Evolutionary conservation across 1,140 invertebrate genomes (phyloP), one percentile per base, ranked within the genome.

Genomic region (Notospermus geniculatus): DNA sequence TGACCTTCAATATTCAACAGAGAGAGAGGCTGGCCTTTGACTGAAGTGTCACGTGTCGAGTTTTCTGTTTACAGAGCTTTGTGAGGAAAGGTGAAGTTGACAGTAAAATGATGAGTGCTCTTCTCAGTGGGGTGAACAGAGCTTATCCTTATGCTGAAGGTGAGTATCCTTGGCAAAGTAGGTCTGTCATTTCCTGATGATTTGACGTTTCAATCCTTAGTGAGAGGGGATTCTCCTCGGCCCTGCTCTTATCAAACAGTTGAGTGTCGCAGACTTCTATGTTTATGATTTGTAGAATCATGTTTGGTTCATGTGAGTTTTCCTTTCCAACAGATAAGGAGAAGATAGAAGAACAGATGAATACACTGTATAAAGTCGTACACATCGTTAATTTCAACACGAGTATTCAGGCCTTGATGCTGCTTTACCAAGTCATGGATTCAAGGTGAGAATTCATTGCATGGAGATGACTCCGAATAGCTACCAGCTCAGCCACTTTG

Each of bases 291-390:
- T n/a, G n/a, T n/a, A n/a, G n/a, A n/a, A n/a, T n/a, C n/a, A n/a
- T 50, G 46, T 23, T 23, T 5, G n/a, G n/a, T 50, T 27, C n/a
- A 27, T 50, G 25, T 50, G 4, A 19, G 52, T 19, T 32, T 46
- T 19, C 59, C 25, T 50, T 58, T 23, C 60, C 68, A 68, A 13
- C 64, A 82, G 79, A 85, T 84, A 61, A 83, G 81, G 70, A 78
- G 2, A 71, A 80, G 43, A 67, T 93, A 11, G 73, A 83, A 0
- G 83, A 88, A 39, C 90, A 95, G 71, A 82, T 92, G 43, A 87
- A 94, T 70, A 91, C 91, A 0, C 83, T 98, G 54, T 97, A 95
- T 78, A 88, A 90, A 72, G 82, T 98, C 22, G 91, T 97, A 0
- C 93, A 98, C 85, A 87, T 78, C 39, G 81, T 83, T 22, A 79